A percentile compares a stretch with the other conserved stretches of the same genome.
Evolutionary conservation across 2,113 vertebrate species (phyloP).

Genomic region (Tragulus kanchil): DNA sequence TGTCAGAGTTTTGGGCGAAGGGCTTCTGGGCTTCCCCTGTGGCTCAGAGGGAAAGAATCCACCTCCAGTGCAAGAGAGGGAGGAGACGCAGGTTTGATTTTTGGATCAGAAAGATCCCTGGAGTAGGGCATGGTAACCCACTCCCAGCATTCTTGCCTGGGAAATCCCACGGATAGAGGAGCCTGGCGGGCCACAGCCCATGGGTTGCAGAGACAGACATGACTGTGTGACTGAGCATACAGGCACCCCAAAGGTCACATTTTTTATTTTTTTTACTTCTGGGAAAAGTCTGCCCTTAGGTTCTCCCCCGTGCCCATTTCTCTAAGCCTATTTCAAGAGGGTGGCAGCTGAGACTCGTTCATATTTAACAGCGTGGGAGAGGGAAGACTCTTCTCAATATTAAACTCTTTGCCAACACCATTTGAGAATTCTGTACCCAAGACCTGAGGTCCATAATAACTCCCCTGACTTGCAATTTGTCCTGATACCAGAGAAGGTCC

Average conservation of each 20-base stretch:
- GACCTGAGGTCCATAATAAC: background rate
- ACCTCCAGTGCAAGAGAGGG: background rate
- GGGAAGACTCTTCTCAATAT: background rate
- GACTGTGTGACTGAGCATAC: background rate
- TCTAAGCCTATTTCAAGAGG: background rate
- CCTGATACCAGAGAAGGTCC: background rate
- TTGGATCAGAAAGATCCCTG: background rate
- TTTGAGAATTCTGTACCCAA: background rate
- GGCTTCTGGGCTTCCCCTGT: background rate
- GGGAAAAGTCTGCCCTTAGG: background rate
- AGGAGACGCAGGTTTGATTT: background rate
- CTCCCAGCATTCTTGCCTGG: background rate
- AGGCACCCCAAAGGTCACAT: background rate
- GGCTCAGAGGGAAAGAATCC: background rate
- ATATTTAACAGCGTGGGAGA: background rate
- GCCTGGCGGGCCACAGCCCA: background rate
- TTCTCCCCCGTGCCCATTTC: background rate
- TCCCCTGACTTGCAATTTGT: background rate
- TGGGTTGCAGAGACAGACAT: background rate
- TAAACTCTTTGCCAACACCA: constrained; percentile 9
- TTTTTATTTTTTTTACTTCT: background rate
- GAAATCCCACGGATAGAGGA: background rate
- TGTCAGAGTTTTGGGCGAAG: background rate
- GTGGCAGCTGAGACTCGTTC: background rate
- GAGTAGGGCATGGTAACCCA: background rate